Evolutionary conservation across 2,113 vertebrate species (phyloP), one percentile per base, ranked within the genome.

Genomic region (Apodemus speciosus): DNA sequence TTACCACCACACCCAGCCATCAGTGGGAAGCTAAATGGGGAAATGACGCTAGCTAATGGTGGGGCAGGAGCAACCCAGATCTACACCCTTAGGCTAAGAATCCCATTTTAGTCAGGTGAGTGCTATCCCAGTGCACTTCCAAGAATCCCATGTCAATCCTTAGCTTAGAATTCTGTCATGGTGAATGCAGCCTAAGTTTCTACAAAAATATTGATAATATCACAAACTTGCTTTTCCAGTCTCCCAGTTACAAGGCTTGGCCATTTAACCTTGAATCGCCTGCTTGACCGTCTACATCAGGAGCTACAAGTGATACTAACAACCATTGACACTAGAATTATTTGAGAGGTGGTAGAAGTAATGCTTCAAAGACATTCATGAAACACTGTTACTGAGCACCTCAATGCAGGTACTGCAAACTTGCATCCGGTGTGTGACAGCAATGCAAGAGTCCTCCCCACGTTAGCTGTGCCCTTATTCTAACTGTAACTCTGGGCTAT

Each of bases 161-260:
- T 71, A 62, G 25, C 60, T 68, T 69, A 20, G 69, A 91, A 95
- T 79, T 89, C 14, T 80, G 56, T 56, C 38, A 16, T 46, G 35
- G 60, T 62, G 27, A 79, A 46, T 38, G 85, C 18, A 92, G 43
- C 25, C 46, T 66, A 85, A 73, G 10, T n/a, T n/a, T 64, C 69
- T 6, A 71, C 62, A 21, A 2, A 90, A 62, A 86, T 87, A n/a
- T 20, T 92, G 71, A 11, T 66, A 87, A 20, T 75, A 66, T 46
- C 27, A 46, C 71, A 89, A 91, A 80, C 49, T 53, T 94, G 46
- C 30, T 72, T 92, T 92, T 43, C 66, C n/a, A 90, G 73, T n/a
- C 3, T 90, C 85, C 40, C 66, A 73, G 43, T 6, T 73, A 38
- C 53, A 79, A 87, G 21, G 4, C 49, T 76, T 71, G 46, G 30